Evolutionary conservation across 2,888 invertebrate genomes (phyloP), one percentile per base, ranked within the genome.

Genomic region (Rhogogaster chlorosoma): DNA sequence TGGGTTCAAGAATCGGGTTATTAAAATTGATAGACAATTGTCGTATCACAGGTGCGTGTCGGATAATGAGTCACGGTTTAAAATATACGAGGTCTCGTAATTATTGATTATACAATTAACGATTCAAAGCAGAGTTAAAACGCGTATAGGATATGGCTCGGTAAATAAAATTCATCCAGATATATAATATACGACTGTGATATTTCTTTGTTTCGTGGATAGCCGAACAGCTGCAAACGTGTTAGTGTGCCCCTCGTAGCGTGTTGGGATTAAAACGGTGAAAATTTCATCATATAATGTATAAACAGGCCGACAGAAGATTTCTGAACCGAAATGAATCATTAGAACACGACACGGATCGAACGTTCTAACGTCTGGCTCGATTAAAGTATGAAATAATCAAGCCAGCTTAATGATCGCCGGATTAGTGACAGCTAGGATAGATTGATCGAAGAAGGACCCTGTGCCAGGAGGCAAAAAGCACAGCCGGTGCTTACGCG

Each of bases 1-100:
- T 93, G 26, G 26, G 91, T 91, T 90, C 89, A 91, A 90, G 91
- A 93, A 92, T 92, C 92, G 92, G 92, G 93, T 93, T 93, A 93
- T 93, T 92, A 92, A 91, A 89, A 91, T 90, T 90, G 90, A 90
- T 87, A 88, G 86, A 87, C 88, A 89, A 90, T 91, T 90, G 91
- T 88, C 89, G 88, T 91, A 91, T 91, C 91, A 90, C 89, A 89
- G 77, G 82, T 83, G 83, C 86, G 82, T 90, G 91, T 91, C 91
- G 90, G 91, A 92, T 89, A 93, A 89, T 93, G 92, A 93, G 92
- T 93, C 93, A 93, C 90, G 91, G 90, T 90, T 90, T 91, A 90
- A 90, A 91, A 87, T 80, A n/a, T 82, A 85, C 83, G 87, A 18
- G 42, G 85, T 86, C 87, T 87, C 88, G 87, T 89, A 91, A 89